Evolutionary conservation across 1,140 invertebrate species (phyloP).

Genomic region (Drosophila sp.): DNA sequence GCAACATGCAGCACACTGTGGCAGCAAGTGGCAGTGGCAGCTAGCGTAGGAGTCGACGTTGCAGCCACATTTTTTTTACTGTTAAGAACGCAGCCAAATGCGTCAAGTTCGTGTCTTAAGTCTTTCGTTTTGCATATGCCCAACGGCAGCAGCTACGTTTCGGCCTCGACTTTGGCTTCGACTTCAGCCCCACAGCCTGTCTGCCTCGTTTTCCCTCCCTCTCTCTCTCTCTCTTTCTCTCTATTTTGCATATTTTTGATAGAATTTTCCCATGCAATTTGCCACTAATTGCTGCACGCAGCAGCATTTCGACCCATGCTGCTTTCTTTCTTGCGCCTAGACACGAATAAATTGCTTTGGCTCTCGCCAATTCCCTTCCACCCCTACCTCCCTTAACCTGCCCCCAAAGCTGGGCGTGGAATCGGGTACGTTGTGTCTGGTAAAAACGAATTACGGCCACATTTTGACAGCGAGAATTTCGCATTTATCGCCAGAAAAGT

Average conservation of each 20-base stretch:
- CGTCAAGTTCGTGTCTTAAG: conserved; percentile 73
- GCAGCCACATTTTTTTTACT: conserved; percentile 50
- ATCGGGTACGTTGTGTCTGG: neutral
- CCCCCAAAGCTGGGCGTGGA: neutral
- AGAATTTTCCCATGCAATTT: conserved; percentile 82
- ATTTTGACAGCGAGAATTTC: conserved; percentile 1
- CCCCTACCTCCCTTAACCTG: neutral
- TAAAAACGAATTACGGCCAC: neutral
- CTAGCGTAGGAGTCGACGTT: neutral
- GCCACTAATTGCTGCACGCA: conserved; percentile 79
- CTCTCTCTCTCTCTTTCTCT: neutral
- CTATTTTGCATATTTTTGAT: conserved; percentile 72
- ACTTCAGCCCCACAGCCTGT: no score
- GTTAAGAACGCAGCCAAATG: conserved; percentile 64
- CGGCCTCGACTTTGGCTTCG: conserved; percentile 34
- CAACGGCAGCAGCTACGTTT: conserved; percentile 27
- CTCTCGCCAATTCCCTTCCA: neutral
- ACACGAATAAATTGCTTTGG: conserved; percentile 56
- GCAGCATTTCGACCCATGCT: conserved; percentile 36
- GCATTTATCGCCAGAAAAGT: conserved; percentile 5
- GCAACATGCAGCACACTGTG: conserved; percentile 17
- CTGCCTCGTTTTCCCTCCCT: conserved; percentile 35
- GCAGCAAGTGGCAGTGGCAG: conserved; percentile 56
- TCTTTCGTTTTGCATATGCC: conserved; percentile 61
- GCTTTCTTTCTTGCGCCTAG: conserved; percentile 65